phyloP scores from a whole-genome alignment of 1,140 invertebrate species.

The Drosophila sp. region DNA sequence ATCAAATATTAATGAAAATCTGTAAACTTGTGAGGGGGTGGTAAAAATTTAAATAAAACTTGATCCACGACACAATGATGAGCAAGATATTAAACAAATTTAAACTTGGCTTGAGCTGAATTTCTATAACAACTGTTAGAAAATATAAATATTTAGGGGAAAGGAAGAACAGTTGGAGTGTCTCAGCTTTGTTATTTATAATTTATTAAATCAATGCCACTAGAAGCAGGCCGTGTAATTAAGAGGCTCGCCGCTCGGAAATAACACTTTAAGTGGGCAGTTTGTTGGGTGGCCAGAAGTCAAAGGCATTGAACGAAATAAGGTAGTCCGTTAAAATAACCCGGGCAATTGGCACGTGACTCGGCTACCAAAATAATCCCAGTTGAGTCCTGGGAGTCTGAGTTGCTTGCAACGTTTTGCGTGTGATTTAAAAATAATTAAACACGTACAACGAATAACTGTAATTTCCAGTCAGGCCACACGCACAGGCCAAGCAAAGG shows the following conservation, averaged over 20 bases:
- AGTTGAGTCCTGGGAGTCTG: conserved; percentile 3
- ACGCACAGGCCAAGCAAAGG: conserved; percentile 4
- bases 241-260: conserved; percentile 72
- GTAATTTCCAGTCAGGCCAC: conserved; percentile 69
- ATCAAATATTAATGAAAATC: too few relatives aligned
- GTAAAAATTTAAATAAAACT: too few relatives aligned
- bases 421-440: conserved; percentile 83
- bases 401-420: conserved; percentile 49
- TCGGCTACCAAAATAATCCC: conserved; percentile 62
- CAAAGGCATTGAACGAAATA: conserved; percentile 34
- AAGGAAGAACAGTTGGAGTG: background rate
- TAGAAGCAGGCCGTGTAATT: conserved; percentile 63
- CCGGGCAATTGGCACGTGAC: conserved; percentile 75
- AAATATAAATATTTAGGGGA: conserved; percentile 11
- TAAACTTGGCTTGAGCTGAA: too few relatives aligned
- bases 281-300: conserved; percentile 48
- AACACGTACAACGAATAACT: conserved; percentile 82
- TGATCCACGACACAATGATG: too few relatives aligned
- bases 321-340: conserved; percentile 65
- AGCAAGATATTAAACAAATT: too few relatives aligned
- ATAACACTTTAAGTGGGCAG: conserved; percentile 81
- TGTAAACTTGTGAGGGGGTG: too few relatives aligned
- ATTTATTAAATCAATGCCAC: conserved; percentile 42
- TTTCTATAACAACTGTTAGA: background rate
- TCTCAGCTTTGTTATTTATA: conserved; percentile 48